Percentiles rank a stretch among this genome's conserved stretches.
phyloP scores from a whole-genome alignment of 2,113 vertebrate genomes.

The Meleagris gallopavo region DNA sequence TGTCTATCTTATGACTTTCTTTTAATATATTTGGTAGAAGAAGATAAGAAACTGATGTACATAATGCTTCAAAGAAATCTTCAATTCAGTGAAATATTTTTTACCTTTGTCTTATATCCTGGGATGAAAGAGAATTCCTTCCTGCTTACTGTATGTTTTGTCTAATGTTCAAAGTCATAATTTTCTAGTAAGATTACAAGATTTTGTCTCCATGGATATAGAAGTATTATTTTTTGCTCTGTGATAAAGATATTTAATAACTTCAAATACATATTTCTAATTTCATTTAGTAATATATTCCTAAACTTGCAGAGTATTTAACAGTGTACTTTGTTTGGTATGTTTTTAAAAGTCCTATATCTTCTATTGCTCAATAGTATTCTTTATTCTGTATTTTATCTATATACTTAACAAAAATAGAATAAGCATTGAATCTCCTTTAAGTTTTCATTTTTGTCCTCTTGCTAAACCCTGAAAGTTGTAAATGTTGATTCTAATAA shows the following conservation, averaged over 20 bases:
- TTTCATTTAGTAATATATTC: not conserved
- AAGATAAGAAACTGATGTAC: not conserved
- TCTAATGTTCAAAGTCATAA: not conserved
- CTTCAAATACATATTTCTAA: not conserved
- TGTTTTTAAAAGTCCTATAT: not conserved
- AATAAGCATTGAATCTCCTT: not conserved
- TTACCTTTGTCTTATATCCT: not conserved
- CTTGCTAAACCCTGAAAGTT: not conserved
- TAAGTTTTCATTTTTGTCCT: not conserved
- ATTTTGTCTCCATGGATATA: not conserved
- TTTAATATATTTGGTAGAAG: not conserved
- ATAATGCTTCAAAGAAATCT: not conserved
- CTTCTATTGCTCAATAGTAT: not conserved
- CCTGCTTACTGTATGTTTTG: not conserved
- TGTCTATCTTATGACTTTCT: not conserved
- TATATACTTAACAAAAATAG: not conserved
- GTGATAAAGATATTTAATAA: not conserved
- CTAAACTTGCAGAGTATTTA: not conserved
- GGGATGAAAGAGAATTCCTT: not conserved
- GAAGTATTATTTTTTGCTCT: not conserved
- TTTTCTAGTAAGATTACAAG: not conserved
- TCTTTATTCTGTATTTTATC: not conserved
- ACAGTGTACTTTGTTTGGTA: not conserved
- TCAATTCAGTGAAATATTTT: not conserved
- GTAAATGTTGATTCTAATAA: not conserved